Evolutionary conservation across 2,113 vertebrate species (phyloP), one percentile per base, ranked within the genome.

Genomic region (Anthoscopus minutus): DNA sequence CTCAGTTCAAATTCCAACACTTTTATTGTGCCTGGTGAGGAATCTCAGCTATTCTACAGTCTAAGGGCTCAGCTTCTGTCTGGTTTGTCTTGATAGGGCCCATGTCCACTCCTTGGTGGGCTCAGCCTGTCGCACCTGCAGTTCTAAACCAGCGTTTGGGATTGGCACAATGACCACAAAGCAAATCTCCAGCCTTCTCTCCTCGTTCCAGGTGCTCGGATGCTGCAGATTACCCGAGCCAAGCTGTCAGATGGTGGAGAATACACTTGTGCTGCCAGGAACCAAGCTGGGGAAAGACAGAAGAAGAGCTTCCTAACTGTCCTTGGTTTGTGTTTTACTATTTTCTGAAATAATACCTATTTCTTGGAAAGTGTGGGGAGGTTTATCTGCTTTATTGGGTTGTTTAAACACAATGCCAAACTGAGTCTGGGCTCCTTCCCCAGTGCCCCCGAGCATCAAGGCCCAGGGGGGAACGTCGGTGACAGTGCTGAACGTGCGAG

Each of bases 371-470:
- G n/a, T 2, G 20, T 6, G 31, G 56, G 38, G 48, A 47, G 9
- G 33, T 31, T 48, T 31, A 6, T 27, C 8, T 42, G 54, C 64
- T 62, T 51, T 28, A 9, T 23, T 50, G 66, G 20, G 6, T 33
- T 69, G 17, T 67, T 45, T 4, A 13, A 58, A 1, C 51, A n/a
- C 31, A 69, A 61, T 8, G 40, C 81, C 74, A 40, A 81, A 25
- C 27, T 92, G 86, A 95, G 45, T 76, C 56, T 84, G 92, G 86
- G 38, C 77, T 93, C 81, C 56, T 33, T 61, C 64, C 74, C 7
- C 94, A 99, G 99, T 99, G 56, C 99, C 99, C 56, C 99, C 99
- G 10, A 99, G 98, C 94, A 99, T 99, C 97, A 98, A 98, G 83
- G 98, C 98, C 91, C 97, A 79, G 5, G 96, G 96, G 8, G 98